phyloP scores from a whole-genome alignment of 2,797 vertebrate species.

The Schizopygopsis malacanthus region DNA sequence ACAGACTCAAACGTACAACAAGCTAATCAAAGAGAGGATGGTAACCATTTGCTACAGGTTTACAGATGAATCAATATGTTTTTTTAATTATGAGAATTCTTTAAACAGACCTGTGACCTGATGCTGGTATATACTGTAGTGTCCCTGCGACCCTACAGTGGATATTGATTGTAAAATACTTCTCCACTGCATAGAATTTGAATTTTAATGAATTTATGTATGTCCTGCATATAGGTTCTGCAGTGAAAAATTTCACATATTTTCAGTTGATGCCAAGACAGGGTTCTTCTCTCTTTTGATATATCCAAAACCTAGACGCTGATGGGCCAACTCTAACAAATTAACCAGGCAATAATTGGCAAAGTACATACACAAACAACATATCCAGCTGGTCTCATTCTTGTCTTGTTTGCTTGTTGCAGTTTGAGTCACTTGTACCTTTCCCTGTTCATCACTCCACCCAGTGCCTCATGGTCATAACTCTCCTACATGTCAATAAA shows the following conservation, averaged over 20 bases:
- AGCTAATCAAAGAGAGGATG: not conserved
- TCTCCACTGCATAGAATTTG: not conserved
- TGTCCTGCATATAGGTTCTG: not conserved
- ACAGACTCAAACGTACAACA: not conserved
- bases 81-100: not conserved
- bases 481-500: constrained; percentile 22
- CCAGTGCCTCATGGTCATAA: constrained; percentile 27
- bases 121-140: not conserved
- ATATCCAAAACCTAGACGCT: not conserved
- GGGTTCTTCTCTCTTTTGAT: not conserved
- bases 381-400: not conserved
- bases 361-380: constrained; percentile 24
- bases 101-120: not conserved
- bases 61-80: not conserved
- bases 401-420: not conserved
- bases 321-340: not conserved
- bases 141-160: not conserved
- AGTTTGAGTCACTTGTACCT: constrained; percentile 35
- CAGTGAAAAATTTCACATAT: not conserved
- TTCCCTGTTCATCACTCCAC: constrained; percentile 25
- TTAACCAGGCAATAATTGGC: constrained; percentile 6
- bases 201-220: not conserved
- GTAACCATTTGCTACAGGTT: not conserved
- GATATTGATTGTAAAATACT: not conserved
- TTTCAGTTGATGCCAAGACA: not conserved